These are phyloP conservation scores for Drosophila greeni DNA, from an alignment of 2,888 invertebrate species.

Conservation along the genomic window DNA sequence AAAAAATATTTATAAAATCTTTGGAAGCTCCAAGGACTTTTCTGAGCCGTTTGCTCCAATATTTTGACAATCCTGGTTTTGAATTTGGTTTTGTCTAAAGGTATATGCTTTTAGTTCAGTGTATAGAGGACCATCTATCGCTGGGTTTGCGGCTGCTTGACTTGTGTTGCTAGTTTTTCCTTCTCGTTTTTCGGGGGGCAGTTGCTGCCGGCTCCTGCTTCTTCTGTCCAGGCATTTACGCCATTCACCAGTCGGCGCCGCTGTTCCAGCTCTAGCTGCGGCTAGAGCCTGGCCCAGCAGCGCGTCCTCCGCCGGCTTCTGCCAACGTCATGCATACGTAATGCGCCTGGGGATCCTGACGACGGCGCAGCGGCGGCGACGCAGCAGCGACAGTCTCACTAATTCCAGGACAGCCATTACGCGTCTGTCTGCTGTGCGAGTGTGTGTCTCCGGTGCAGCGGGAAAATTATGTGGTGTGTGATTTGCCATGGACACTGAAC, in stretches of 20 bases:
- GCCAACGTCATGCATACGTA: slow-evolving; percentile 72
- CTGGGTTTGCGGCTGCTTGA: slow-evolving; percentile 30
- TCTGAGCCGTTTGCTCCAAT: not conserved
- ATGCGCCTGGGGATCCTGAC: slow-evolving; percentile 69
- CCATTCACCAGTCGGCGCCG: slow-evolving; percentile 46
- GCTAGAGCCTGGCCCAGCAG: slow-evolving; percentile 28
- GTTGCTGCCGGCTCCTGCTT: slow-evolving; percentile 14
- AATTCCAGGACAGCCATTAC: slow-evolving; percentile 59
- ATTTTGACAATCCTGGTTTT: not conserved
- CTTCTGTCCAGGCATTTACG: slow-evolving; percentile 64
- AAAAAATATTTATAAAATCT: not conserved
- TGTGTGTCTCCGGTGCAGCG: slow-evolving; percentile 66
- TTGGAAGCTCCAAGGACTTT: not conserved
- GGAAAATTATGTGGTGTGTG: slow-evolving; percentile 75
- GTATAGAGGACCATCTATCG: slow-evolving; percentile 24
- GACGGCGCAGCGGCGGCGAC: slow-evolving; percentile 31
- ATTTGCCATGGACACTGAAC: slow-evolving; percentile 63
- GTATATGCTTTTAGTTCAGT: not conserved
- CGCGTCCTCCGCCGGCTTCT: slow-evolving; percentile 37
- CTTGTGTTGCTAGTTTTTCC: slow-evolving; percentile 39
- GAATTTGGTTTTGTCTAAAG: too few species aligned
- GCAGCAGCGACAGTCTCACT: slow-evolving; percentile 62
- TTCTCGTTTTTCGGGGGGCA: slow-evolving; percentile 35
- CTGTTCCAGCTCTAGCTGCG: slow-evolving; percentile 29
- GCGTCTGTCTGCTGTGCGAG: slow-evolving; percentile 22